Percentiles rank a stretch among this genome's conserved stretches.
phyloP scores from a whole-genome alignment of 2,113 vertebrate species.

The Pseudonaja textilis region DNA sequence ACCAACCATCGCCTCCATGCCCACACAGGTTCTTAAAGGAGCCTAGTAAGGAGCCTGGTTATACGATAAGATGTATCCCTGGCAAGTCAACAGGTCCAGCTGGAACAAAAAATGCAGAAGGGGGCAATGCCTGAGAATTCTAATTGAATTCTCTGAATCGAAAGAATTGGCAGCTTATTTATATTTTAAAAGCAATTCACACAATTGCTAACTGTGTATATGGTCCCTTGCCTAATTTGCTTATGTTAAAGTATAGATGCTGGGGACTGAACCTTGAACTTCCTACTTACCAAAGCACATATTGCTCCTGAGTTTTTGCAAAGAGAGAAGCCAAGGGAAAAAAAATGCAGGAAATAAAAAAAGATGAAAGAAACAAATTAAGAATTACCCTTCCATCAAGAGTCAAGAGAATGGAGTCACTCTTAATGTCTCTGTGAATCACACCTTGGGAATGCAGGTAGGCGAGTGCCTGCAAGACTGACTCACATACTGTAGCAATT shows the following conservation, averaged over 20 bases:
- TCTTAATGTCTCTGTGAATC: slow-evolving; percentile 98
- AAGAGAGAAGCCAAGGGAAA: not conserved
- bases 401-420: slow-evolving; percentile 94
- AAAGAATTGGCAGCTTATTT: not conserved
- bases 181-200: not conserved
- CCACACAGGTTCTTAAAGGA: not conserved
- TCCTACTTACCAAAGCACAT: not conserved
- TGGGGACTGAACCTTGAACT: not conserved
- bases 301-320: not conserved
- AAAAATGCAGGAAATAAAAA: not conserved
- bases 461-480: slow-evolving; percentile 91
- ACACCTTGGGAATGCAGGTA: slow-evolving; percentile 97
- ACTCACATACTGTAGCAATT: slow-evolving; percentile 96
- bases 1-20: not conserved
- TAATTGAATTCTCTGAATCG: not conserved
- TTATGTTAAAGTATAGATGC: not conserved
- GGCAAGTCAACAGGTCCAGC: not conserved
- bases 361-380: not conserved
- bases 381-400: slow-evolving; percentile 89
- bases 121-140: not conserved
- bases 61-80: not conserved
- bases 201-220: not conserved
- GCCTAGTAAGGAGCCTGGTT: not conserved
- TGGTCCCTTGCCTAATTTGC: not conserved
- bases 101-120: not conserved